Conservation (phyloP, 2,797 vertebrate species). For the Enteromius viviparus region DNA sequence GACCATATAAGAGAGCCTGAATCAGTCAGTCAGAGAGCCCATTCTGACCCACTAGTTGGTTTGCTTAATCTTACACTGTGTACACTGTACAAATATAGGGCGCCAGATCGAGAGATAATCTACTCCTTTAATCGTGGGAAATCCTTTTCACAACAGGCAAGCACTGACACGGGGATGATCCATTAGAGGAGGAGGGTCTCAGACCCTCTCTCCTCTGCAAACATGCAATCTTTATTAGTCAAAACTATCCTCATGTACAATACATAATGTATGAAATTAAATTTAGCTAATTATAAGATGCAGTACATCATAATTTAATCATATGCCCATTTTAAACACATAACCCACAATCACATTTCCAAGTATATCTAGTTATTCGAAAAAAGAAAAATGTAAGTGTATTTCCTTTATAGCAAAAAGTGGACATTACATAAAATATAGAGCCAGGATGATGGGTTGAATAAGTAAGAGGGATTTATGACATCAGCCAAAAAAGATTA, state of each 20-base stretch:
- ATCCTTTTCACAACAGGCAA: constrained; percentile 45
- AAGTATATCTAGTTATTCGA: not conserved
- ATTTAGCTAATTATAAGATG: not conserved
- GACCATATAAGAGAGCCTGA: not conserved
- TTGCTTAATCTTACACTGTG: constrained; percentile 35
- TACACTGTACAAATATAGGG: constrained; percentile 44
- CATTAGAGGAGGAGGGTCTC: constrained; percentile 24
- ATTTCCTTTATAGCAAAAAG: not conserved
- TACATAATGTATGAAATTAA: not conserved
- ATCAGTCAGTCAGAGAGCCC: constrained; percentile 24
- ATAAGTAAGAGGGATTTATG: constrained; percentile 14
- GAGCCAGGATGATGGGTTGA: not conserved
- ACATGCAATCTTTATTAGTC: not conserved
- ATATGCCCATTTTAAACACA: not conserved
- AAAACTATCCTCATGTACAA: not conserved
- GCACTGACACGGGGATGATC: constrained; percentile 18
- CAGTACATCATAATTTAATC: not conserved
- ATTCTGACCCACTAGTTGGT: constrained; percentile 21
- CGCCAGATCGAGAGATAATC: constrained; percentile 53
- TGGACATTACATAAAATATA: not conserved
- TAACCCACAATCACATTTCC: not conserved
- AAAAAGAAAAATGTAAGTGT: not conserved
- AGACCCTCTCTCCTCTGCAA: constrained; percentile 5
- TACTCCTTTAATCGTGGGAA: constrained; percentile 50
- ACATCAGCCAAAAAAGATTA: constrained; percentile 15